Evolutionary conservation across 2,113 vertebrate genomes (phyloP).

Genomic region (Salvator merianae): DNA sequence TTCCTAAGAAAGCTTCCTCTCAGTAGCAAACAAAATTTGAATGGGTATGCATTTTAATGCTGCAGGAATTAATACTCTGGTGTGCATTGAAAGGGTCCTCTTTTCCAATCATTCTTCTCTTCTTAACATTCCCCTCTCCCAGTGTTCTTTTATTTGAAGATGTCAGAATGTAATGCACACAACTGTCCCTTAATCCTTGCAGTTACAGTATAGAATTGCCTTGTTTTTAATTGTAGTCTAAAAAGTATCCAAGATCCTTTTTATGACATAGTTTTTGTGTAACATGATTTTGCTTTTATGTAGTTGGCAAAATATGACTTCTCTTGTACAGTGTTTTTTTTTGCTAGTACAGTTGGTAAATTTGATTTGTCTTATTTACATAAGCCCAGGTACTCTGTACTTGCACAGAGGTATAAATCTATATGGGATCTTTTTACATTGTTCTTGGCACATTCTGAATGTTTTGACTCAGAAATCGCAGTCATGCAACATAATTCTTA

Average conservation of each 20-base stretch:
- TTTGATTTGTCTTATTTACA: no score
- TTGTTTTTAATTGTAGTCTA: neutral
- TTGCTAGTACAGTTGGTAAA: no score
- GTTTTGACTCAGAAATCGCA: no score
- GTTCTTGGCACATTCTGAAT: no score
- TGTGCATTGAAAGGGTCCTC: neutral
- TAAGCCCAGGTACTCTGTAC: no score
- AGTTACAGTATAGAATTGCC: neutral
- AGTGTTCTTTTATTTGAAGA: neutral
- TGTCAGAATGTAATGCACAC: neutral
- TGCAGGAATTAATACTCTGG: neutral
- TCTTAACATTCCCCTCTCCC: neutral
- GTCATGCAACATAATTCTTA: no score
- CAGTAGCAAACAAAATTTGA: neutral
- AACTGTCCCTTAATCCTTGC: neutral
- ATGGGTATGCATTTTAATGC: neutral
- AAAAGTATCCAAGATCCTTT: neutral
- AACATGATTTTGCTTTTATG: no score
- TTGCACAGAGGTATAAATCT: no score
- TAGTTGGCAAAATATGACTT: no score
- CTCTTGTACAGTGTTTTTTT: no score
- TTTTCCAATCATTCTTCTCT: neutral
- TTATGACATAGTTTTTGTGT: neutral
- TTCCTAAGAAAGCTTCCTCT: neutral
- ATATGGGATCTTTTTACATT: no score